Percentiles rank a stretch among this genome's conserved stretches.
Conservation (phyloP, 2,888 invertebrate genomes). For the Dorcus parallelipipedus region DNA sequence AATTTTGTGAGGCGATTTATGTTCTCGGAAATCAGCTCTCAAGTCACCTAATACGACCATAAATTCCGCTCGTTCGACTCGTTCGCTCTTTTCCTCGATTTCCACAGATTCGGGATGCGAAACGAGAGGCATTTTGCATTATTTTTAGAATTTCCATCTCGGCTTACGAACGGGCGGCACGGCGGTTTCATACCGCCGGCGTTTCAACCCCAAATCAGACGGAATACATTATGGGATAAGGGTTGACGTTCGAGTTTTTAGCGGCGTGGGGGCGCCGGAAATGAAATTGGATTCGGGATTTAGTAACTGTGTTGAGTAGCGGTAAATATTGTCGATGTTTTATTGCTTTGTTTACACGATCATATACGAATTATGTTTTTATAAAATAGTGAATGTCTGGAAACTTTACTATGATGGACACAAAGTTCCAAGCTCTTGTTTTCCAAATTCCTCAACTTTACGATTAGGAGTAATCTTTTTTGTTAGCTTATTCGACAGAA, state of each 20-base stretch:
- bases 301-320: slow-evolving; percentile 27
- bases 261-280: slow-evolving; percentile 23
- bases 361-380: no score
- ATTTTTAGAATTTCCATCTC: slow-evolving; percentile 36
- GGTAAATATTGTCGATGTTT: slow-evolving; percentile 31
- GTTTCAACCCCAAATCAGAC: slow-evolving; percentile 30
- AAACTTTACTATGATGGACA: no score
- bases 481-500: no score
- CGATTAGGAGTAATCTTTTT: no score
- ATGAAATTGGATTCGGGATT: slow-evolving; percentile 33
- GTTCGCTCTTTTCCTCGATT: slow-evolving; percentile 25
- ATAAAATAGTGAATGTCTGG: no score
- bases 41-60: slow-evolving; percentile 38
- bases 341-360: slow-evolving; percentile 26
- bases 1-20: slow-evolving; percentile 39
- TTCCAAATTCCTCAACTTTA: no score
- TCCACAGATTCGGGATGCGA: slow-evolving; percentile 26
- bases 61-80: slow-evolving; percentile 35
- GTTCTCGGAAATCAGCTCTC: slow-evolving; percentile 37
- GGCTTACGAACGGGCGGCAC: slow-evolving; percentile 25
- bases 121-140: slow-evolving; percentile 30
- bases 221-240: slow-evolving; percentile 38
- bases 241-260: slow-evolving; percentile 30
- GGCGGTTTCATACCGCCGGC: slow-evolving; percentile 27
- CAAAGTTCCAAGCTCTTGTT: no score